Base-by-base conservation (phyloP, 2,888 invertebrate genomes). In the Galeruca laticollis region DNA sequence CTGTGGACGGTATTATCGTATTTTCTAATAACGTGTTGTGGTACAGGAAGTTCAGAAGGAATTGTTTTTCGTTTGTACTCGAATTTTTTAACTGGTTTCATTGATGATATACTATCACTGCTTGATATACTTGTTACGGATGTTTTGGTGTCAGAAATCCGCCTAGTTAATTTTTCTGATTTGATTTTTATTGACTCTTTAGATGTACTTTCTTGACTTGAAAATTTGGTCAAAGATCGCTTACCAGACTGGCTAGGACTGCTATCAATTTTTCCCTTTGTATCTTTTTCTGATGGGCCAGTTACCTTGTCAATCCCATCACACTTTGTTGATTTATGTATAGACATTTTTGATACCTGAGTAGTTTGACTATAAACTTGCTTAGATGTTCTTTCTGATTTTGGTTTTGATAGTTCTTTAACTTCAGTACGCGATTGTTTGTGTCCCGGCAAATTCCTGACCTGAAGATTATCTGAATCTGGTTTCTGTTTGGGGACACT, bases 1-100 rank as follows among this genome's bases (percentile, higher is more conserved):
- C 89, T 87, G 78, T 86, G 86, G 21, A 82, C 76, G 63, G 81
- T 75, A 31, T 64, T 77, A 54, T 83, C 82, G 67, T 78, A 78
- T 76, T 82, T 84, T 56, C 75, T 79, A 4, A 73, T 61, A 51
- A 72, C 72, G 13, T 74, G 75, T 21, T 68, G 54, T 11, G 76
- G 75, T 59, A 70, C 66, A 52, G 8, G 59, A 35, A 20, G 64
- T 54, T 63, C 68, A 59, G 70, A 15, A 2, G 21, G 3, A 20
- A 49, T 15, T 2, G 65, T 47, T 60, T 73, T 76, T 40, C 51
- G 75, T 51, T 72, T 78, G 31, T 75, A 72, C 4, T 73, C 61
- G 2, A 67, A 56, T 67, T 69, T 77, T 56, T 73, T 60, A 15
- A 49, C 18, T 13, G 68, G 54, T 49, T 67, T 71, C 11, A 57